Evolutionary conservation across 2,113 vertebrate genomes (phyloP).

Genomic region (Tinamus guttatus): DNA sequence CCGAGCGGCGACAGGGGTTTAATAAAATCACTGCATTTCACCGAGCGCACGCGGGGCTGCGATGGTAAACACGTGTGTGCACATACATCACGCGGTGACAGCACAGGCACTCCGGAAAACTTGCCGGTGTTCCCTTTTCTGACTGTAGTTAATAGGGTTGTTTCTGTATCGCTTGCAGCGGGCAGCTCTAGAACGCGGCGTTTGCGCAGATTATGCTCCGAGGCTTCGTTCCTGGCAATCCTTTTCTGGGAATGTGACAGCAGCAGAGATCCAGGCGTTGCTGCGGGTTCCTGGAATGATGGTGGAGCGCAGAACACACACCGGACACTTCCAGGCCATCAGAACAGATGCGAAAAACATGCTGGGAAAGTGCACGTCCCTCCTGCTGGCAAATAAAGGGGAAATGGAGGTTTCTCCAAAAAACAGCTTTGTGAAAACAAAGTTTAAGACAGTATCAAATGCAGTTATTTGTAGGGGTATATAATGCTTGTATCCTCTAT

Average conservation of each 20-base stretch:
- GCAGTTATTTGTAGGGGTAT: neutral
- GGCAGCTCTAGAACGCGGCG: accelerated
- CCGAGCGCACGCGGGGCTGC: accelerated
- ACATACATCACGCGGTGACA: accelerated
- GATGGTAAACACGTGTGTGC: accelerated
- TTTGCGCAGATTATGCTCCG: accelerated
- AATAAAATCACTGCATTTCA: neutral
- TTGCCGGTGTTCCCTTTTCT: neutral
- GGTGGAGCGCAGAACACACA: accelerated
- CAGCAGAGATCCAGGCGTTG: neutral
- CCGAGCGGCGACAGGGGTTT: neutral
- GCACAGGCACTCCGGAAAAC: accelerated
- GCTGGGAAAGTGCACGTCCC: neutral
- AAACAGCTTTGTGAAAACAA: neutral
- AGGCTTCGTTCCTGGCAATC: accelerated
- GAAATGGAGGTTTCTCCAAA: accelerated
- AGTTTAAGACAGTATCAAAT: neutral
- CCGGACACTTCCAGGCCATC: neutral
- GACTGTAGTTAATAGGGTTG: accelerated
- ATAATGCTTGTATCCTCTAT: neutral
- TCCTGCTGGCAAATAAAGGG: neutral
- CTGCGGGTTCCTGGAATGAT: accelerated
- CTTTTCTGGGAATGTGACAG: accelerated
- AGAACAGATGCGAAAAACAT: neutral
- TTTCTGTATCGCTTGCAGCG: accelerated